Evolutionary conservation across 2,113 vertebrate species (phyloP).

Genomic region (Misgurnus anguillicaudatus): DNA sequence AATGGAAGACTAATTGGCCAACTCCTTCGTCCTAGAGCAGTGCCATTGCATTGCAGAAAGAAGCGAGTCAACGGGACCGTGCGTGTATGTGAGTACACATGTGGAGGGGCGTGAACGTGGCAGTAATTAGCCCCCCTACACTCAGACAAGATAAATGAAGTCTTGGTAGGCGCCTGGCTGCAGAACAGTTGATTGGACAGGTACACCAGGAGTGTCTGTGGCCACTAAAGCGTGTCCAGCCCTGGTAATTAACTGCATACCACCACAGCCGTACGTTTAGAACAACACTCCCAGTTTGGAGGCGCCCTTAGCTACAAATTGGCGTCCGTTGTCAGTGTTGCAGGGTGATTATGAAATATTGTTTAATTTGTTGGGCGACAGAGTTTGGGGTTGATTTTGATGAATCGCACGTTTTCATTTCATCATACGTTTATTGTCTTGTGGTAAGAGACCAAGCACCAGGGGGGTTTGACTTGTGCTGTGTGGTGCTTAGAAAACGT

Average conservation of each 20-base stretch:
- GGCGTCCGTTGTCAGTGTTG: constrained; percentile 81
- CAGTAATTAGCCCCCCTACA: constrained; percentile 83
- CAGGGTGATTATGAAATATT: constrained; percentile 91
- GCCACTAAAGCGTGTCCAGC: constrained; percentile 89
- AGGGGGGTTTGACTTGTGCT: constrained; percentile 37
- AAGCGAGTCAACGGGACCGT: constrained; percentile 45
- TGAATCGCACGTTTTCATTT: constrained; percentile 85
- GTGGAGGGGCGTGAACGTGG: constrained; percentile 77
- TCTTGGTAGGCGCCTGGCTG: constrained; percentile 86
- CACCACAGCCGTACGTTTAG: constrained; percentile 43
- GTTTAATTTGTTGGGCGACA: constrained; percentile 82
- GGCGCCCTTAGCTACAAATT: constrained; percentile 85
- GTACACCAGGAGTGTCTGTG: constrained; percentile 81
- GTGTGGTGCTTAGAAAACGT: constrained; percentile 31
- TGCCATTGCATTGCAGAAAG: constrained; percentile 86
- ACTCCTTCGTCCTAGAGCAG: constrained; percentile 79
- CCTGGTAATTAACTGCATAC: constrained; percentile 91
- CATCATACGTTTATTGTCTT: constrained; percentile 80
- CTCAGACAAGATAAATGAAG: constrained; percentile 97
- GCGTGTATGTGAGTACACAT: constrained; percentile 60
- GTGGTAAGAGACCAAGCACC: constrained; percentile 59
- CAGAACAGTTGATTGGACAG: constrained; percentile 85
- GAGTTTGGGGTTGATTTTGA: constrained; percentile 81
- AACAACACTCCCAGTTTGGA: constrained; percentile 79
- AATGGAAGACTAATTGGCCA: constrained; percentile 86